Base-by-base conservation (phyloP, 2,113 vertebrate species). In the Rhinoderma darwinii region DNA sequence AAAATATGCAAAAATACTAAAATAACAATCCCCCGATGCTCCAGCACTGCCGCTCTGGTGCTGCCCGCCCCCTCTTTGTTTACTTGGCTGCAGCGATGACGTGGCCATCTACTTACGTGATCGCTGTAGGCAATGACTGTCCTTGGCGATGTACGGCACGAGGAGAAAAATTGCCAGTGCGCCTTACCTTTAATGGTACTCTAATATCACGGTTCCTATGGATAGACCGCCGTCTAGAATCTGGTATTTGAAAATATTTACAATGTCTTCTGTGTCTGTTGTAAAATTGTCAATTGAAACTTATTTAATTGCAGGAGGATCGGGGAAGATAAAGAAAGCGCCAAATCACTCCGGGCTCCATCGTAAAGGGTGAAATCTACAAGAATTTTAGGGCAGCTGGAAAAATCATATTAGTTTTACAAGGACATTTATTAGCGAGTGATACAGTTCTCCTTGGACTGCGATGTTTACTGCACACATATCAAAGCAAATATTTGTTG, bases 401-500 rank as follows among this genome's bases (percentile, higher is more conserved):
- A 44, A 66, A 82, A 66, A 66, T 82, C 37, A 82, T 82, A 82
- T 82, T 82, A 44, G 37, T 43, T 82, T 82, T 63, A 17, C 37
- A 30, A 43, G 54, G 79, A 66, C 79, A 82, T 66, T 63, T 82
- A 82, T 82, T 43, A 66, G 79, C n/a, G 15, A 44, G 54, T 9
- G 22, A 63, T 66, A 66, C 56, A 44, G 56, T 44, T 66, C 79
- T 82, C 79, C 56, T 41, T 14, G 39, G 79, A 61, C 79, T 5
- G 5, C 2, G 37, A 44, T 82, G 37, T 82, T 82, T 82, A 82
- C 79, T 63, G 37, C 56, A 5, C 79, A 82, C 79, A 82, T 82
- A 82, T 82, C 79, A 82, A 82, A 82, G 79, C 56, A 63, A 82
- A 82, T 82, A 82, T 82, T 82, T 82, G 25, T 32, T 27, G 56